Percentiles rank a stretch among this genome's conserved stretches.
phyloP scores from a whole-genome alignment of 2,888 invertebrate genomes.

The Pristionchus mayeri region DNA sequence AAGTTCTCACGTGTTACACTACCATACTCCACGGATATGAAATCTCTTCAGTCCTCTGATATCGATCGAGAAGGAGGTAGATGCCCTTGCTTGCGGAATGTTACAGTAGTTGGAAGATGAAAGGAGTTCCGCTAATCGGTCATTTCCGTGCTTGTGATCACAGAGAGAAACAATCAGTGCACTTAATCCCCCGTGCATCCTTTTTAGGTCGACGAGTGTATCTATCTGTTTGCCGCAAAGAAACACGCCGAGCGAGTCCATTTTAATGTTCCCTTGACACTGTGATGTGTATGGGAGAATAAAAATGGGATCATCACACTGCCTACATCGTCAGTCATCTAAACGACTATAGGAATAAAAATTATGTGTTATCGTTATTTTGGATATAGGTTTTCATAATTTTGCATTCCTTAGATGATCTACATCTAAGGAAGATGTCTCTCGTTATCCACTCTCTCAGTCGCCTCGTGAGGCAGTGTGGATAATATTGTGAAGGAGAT shows the following conservation, averaged over 20 bases:
- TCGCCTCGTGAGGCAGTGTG: neutral
- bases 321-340: no score
- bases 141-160: slow-evolving; percentile 6
- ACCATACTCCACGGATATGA: neutral
- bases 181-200: slow-evolving; percentile 14
- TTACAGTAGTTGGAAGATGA: neutral
- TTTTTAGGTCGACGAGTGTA: neutral
- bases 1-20: neutral
- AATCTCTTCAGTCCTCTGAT: neutral
- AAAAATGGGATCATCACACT: no score
- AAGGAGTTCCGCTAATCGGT: neutral
- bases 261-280: no score
- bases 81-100: neutral
- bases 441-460: neutral
- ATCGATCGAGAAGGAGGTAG: no score
- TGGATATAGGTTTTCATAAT: neutral
- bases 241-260: no score
- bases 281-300: no score
- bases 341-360: no score
- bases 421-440: neutral
- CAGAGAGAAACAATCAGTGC: slow-evolving; percentile 17
- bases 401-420: neutral
- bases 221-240: neutral
- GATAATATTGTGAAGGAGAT: neutral
- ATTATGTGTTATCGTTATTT: no score